Base-by-base conservation (phyloP, 2,113 vertebrate species). In the Halcyon malimbica region DNA sequence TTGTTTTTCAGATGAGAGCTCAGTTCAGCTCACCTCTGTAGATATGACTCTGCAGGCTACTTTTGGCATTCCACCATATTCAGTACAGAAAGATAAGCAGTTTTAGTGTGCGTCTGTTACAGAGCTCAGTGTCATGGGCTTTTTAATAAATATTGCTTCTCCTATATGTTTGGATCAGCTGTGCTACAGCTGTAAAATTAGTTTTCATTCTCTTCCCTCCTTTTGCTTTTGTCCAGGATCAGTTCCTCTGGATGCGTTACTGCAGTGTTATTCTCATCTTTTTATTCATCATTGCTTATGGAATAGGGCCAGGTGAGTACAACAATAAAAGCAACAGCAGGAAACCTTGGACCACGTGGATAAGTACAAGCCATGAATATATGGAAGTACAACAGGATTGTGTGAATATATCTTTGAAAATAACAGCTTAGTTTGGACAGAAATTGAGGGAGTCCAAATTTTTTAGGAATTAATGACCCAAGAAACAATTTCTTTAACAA, bases 231-330 rank as follows among this genome's bases (percentile, higher is more conserved):
- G 64, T 70, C 8, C 82, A 99, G 98, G 85, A 57, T 39, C 67
- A 39, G 5, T 79, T 98, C 54, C 86, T 92, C 31, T 99, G 98
- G 98, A 93, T 98, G 97, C 97, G 96, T 8, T 98, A 98, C 89
- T 98, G 98, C 97, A 98, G 97, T 96, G 98, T 98, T 87, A 60
- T 82, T 56, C 91, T 99, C 29, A 97, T 99, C 90, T 99, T 99
- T 79, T 21, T 97, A 28, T 98, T 97, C 81, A 98, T 98, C 87
- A 83, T 97, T 91, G 97, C 96, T 83, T 99, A 98, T 77, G 97
- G 98, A 56, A 64, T 94, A 71, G 98, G 99, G 80, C 98, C 98
- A 83, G 97, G 98, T 99, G 92, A 31, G 94, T 93, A 60, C 11
- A 63, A 46, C 51, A 54, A 19, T 8, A 78, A 70, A 44, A 62